A percentile compares a stretch with the other conserved stretches of the same genome.
Evolutionary conservation across 2,113 vertebrate genomes (phyloP).

Genomic region (Nothocercus julius): DNA sequence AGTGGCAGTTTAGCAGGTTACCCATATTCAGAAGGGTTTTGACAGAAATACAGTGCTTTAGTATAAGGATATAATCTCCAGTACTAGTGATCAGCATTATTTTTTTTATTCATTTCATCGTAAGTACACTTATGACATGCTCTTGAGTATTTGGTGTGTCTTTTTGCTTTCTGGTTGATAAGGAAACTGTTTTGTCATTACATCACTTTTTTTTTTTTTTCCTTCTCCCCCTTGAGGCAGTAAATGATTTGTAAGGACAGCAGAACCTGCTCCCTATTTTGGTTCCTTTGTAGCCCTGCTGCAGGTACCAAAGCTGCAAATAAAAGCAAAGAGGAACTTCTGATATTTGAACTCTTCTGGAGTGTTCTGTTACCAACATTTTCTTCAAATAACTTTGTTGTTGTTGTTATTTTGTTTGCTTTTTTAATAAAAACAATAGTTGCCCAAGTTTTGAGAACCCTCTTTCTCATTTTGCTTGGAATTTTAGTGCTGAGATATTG

Average conservation of each 20-base stretch:
- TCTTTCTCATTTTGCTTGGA: neutral
- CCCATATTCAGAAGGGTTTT: neutral
- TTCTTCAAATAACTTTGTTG: neutral
- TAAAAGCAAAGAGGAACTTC: neutral
- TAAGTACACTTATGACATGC: neutral
- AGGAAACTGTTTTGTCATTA: neutral
- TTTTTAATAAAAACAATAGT: too few relatives aligned
- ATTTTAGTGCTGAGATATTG: neutral
- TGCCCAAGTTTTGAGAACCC: neutral
- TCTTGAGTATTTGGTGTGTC: neutral
- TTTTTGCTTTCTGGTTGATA: neutral
- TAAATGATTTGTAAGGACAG: neutral
- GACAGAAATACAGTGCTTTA: neutral
- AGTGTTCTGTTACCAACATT: neutral
- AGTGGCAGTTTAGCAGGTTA: neutral
- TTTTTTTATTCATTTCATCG: neutral
- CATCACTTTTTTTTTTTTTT: neutral
- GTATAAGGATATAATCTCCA: neutral
- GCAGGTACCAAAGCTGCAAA: neutral
- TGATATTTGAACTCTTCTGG: neutral
- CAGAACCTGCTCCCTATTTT: neutral
- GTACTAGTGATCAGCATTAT: neutral
- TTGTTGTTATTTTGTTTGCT: too few relatives aligned
- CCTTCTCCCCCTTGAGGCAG: neutral
- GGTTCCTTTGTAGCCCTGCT: neutral